Evolutionary conservation across 2,113 vertebrate genomes (phyloP).

Genomic region (Serinus canaria): DNA sequence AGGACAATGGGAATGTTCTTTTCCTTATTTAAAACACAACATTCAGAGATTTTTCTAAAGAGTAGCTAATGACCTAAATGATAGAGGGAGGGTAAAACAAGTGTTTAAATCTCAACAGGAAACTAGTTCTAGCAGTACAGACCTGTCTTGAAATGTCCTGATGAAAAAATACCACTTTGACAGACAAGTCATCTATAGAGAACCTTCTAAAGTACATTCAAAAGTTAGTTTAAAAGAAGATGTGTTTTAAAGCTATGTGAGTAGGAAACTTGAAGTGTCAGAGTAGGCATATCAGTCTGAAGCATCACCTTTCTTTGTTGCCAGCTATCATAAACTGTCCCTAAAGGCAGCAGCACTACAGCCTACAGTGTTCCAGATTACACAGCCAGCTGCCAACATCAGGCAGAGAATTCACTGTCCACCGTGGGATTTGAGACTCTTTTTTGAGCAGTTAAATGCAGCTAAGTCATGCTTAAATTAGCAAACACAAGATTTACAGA

Average conservation of each 20-base stretch:
- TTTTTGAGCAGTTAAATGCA: neutral
- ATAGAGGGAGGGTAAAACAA: neutral
- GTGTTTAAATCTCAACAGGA: neutral
- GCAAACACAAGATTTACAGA: neutral
- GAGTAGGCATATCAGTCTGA: neutral
- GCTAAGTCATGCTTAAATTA: neutral
- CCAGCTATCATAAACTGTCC: no score
- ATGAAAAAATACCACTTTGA: neutral
- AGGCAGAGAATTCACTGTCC: neutral
- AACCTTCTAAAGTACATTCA: neutral
- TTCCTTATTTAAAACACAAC: neutral
- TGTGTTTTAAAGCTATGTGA: neutral
- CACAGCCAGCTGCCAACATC: neutral
- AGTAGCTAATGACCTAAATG: neutral
- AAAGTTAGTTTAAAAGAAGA: neutral
- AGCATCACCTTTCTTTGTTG: neutral
- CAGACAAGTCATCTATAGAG: neutral
- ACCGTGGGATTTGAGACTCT: rapidly evolving
- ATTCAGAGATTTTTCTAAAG: neutral
- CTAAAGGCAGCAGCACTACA: neutral
- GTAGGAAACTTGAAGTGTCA: neutral
- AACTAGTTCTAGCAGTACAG: neutral
- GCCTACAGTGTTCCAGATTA: neutral
- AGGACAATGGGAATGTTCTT: neutral
- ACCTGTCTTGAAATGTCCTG: neutral